These are phyloP conservation scores for Dusona sp. DNA, from an alignment of 2,888 invertebrate genomes.

Conservation along the genomic window DNA sequence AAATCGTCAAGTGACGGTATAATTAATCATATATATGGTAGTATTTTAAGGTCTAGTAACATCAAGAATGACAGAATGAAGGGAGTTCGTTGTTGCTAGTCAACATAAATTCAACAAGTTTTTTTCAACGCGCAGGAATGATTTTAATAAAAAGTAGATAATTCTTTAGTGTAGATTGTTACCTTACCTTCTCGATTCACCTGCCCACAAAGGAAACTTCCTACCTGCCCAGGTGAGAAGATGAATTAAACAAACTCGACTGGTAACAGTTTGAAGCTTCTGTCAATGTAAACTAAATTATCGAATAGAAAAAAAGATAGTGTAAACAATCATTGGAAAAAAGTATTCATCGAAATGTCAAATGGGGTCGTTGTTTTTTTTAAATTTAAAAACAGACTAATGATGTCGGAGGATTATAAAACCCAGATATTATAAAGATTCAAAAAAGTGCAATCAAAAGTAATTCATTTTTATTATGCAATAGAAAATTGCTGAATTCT, in stretches of 20 bases:
- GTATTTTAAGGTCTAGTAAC: too few relatives aligned
- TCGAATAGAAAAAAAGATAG: not conserved
- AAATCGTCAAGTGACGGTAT: too few relatives aligned
- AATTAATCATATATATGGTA: too few relatives aligned
- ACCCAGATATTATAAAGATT: not conserved
- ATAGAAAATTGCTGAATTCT: not conserved
- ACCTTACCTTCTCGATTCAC: conserved; percentile 47
- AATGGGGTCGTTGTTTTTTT: not conserved
- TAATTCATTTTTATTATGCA: not conserved
- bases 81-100: too few relatives aligned
- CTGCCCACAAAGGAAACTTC: conserved; percentile 56
- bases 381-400: not conserved
- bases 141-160: not conserved
- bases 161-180: conserved; percentile 24
- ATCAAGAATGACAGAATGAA: too few relatives aligned
- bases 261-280: conserved; percentile 2
- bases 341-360: not conserved
- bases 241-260: not conserved
- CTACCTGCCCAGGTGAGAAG: not conserved
- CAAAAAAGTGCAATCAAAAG: not conserved
- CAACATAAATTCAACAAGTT: not conserved
- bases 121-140: not conserved
- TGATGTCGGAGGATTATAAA: not conserved
- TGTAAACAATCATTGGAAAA: not conserved
- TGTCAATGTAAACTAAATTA: not conserved